Conservation (phyloP, 2,797 vertebrate genomes). For the Phalloptychus januarius region DNA sequence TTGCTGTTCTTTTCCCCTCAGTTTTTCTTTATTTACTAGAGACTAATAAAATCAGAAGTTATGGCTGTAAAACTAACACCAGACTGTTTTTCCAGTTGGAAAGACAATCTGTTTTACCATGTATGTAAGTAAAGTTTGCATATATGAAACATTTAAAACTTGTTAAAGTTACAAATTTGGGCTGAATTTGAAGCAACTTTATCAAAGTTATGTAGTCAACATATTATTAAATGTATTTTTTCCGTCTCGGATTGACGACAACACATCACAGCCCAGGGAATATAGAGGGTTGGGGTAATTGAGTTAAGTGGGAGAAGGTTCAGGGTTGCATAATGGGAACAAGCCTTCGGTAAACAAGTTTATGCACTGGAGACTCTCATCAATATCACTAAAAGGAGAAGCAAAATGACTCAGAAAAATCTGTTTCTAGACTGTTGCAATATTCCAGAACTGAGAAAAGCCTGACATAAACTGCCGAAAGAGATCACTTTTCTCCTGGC, state of each 20-base stretch:
- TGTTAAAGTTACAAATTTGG: background rate
- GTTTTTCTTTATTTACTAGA: no score
- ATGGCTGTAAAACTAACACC: background rate
- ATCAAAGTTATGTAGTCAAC: no score
- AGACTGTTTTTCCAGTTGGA: background rate
- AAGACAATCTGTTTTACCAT: background rate
- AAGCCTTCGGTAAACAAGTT: background rate
- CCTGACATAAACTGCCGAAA: background rate
- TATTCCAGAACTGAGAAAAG: background rate
- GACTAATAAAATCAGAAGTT: background rate
- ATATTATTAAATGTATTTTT: background rate
- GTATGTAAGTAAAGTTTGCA: background rate
- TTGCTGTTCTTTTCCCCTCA: no score
- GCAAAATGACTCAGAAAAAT: background rate
- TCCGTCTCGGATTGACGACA: background rate
- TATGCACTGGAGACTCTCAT: background rate
- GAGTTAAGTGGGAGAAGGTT: background rate
- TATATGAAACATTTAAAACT: background rate
- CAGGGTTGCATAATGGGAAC: background rate
- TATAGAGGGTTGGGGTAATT: background rate
- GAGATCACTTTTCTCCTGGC: constrained; percentile 4
- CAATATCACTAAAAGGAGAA: background rate
- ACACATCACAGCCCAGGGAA: background rate
- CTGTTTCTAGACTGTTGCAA: background rate
- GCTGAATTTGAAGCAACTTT: background rate